Conservation (phyloP, 2,797 vertebrate genomes). For the Syncerus caffer region DNA sequence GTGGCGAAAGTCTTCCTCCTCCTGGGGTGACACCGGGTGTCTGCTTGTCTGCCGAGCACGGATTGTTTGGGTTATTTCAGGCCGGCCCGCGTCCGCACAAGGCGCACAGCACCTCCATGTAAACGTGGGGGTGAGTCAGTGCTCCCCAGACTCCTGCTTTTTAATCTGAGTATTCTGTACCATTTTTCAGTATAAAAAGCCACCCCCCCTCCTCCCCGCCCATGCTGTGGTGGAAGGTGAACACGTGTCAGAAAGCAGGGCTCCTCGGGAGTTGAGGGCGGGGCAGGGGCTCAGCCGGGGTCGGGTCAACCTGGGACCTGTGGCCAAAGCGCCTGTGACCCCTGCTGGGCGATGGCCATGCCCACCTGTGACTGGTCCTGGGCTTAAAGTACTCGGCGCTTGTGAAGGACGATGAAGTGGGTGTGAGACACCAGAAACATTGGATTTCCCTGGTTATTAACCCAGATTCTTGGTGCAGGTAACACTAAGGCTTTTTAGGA, state of each 20-base stretch:
- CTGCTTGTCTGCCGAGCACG: neutral
- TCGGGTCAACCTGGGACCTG: neutral
- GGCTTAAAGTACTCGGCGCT: neutral
- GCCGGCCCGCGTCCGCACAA: fast-evolving
- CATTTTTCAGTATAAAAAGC: neutral
- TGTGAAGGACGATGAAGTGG: neutral
- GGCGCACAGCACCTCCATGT: neutral
- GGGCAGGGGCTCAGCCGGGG: neutral
- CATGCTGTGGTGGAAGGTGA: neutral
- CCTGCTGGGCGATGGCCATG: fast-evolving
- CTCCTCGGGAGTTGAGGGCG: neutral
- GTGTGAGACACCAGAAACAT: neutral
- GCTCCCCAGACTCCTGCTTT: neutral
- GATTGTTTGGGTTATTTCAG: neutral
- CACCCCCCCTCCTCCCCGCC: neutral
- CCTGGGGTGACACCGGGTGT: neutral
- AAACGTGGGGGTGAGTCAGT: neutral
- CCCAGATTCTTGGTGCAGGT: neutral
- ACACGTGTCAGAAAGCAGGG: neutral
- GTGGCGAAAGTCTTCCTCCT: neutral
- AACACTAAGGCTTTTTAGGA: neutral
- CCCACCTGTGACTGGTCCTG: neutral
- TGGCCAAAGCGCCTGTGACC: neutral
- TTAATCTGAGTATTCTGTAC: neutral
- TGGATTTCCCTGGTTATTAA: neutral